Percentiles rank a stretch among this genome's conserved stretches.
phyloP scores from a whole-genome alignment of 2,797 vertebrate genomes.

The Crocodylus rhombifer region DNA sequence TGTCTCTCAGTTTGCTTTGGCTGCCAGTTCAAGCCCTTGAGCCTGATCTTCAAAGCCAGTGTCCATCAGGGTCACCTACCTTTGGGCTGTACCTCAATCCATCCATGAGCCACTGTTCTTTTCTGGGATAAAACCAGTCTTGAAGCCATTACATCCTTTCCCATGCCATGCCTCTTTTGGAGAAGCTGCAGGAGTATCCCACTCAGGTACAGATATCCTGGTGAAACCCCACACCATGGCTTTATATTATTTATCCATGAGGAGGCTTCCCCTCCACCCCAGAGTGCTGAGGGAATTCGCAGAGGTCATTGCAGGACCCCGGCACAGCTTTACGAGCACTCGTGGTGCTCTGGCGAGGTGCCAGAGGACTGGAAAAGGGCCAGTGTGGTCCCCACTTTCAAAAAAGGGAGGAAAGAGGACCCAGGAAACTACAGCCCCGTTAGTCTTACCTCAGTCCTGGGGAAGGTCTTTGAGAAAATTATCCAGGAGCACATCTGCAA shows the following conservation, averaged over 20 bases:
- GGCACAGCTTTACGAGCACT: too few species aligned
- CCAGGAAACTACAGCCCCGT: too few species aligned
- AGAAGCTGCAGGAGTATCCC: accelerated
- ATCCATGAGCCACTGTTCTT: not conserved
- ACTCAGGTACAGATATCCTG: not conserved
- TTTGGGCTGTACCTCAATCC: not conserved
- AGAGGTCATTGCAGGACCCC: too few species aligned
- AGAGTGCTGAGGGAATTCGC: too few species aligned
- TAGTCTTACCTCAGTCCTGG: too few species aligned
- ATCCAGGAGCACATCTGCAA: too few species aligned
- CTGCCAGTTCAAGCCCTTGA: not conserved
- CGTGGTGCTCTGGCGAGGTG: too few species aligned
- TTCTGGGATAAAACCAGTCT: not conserved
- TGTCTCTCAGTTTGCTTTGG: not conserved
- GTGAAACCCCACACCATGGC: not conserved
- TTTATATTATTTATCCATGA: not conserved
- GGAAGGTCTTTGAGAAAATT: too few species aligned
- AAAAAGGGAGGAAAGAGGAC: too few species aligned
- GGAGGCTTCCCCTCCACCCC: too few species aligned
- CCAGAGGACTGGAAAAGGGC: too few species aligned
- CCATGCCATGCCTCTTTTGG: not conserved
- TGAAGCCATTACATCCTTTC: not conserved
- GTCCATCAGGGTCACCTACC: not conserved
- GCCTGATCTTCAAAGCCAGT: not conserved
- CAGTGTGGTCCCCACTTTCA: too few species aligned